Percentiles rank a stretch among this genome's conserved stretches.
Conservation (phyloP, 1,140 invertebrate genomes). For the Leucophenga varia region DNA sequence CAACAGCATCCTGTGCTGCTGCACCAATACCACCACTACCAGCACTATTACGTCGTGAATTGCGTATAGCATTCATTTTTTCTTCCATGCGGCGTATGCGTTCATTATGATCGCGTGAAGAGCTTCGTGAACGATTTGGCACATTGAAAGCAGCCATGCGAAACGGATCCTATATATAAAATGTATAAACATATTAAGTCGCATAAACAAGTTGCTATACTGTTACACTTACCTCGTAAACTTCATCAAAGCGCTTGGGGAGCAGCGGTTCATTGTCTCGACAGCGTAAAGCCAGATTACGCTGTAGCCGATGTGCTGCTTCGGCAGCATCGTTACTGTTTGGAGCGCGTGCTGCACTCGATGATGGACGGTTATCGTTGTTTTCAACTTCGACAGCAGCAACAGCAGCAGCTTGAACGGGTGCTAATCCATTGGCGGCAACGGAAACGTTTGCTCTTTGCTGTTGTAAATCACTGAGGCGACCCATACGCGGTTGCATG, state of each 20-base stretch:
- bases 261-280: slow-evolving; percentile 48
- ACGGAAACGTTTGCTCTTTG: no score
- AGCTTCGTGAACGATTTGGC: slow-evolving; percentile 38
- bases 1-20: slow-evolving; percentile 30
- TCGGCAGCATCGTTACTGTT: slow-evolving; percentile 35
- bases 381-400: slow-evolving; percentile 8
- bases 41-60: slow-evolving; percentile 43
- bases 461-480: slow-evolving; percentile 32
- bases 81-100: slow-evolving; percentile 54
- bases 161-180: slow-evolving; percentile 39
- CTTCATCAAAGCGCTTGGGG: slow-evolving; percentile 50
- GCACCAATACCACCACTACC: slow-evolving; percentile 11
- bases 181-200: not conserved
- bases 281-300: slow-evolving; percentile 47
- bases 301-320: slow-evolving; percentile 44
- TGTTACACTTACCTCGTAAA: slow-evolving; percentile 34
- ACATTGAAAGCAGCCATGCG: slow-evolving; percentile 55
- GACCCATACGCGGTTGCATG: slow-evolving; percentile 38
- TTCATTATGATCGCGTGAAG: slow-evolving; percentile 50
- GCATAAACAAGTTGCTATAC: not conserved
- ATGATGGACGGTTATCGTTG: slow-evolving; percentile 17
- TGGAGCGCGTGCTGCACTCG: slow-evolving; percentile 2
- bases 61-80: slow-evolving; percentile 52
- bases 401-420: slow-evolving; percentile 11
- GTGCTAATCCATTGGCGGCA: no score